Percentiles rank a stretch among this genome's conserved stretches.
Conservation (phyloP, 2,797 vertebrate species). For the Lycodopsis pacificus region DNA sequence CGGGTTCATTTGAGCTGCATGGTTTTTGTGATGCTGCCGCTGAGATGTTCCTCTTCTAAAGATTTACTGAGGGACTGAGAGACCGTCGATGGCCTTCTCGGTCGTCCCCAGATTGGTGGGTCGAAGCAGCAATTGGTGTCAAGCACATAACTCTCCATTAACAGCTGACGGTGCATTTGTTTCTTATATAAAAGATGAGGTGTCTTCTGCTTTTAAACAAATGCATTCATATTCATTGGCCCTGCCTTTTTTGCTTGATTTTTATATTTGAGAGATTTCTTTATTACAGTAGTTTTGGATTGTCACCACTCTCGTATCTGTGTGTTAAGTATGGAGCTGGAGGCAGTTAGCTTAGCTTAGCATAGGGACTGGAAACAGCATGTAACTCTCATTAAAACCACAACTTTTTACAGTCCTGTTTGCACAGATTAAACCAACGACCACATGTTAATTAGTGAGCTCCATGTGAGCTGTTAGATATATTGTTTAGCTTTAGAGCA, state of each 20-base stretch:
- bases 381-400: background rate
- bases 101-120: conserved; percentile 25
- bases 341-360: conserved; percentile 14
- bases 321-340: background rate
- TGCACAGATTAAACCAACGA: background rate
- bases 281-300: background rate
- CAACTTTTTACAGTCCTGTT: background rate
- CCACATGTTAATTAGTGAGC: background rate
- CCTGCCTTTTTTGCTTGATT: background rate
- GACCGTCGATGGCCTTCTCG: conserved; percentile 43
- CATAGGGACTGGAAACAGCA: background rate
- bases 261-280: background rate
- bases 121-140: conserved; percentile 38
- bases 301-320: background rate
- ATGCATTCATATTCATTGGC: background rate
- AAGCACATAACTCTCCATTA: conserved; percentile 48
- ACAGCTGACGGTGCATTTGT: conserved; percentile 16
- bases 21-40: conserved; percentile 11
- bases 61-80: conserved; percentile 34
- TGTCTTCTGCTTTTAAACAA: conserved; percentile 9
- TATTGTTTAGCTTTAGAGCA: background rate
- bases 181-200: background rate
- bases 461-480: no score
- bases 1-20: background rate
- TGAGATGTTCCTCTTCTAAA: conserved; percentile 17